Evolutionary conservation across 2,113 vertebrate genomes (phyloP).

Genomic region (Machaerirhynchus nigripectus): DNA sequence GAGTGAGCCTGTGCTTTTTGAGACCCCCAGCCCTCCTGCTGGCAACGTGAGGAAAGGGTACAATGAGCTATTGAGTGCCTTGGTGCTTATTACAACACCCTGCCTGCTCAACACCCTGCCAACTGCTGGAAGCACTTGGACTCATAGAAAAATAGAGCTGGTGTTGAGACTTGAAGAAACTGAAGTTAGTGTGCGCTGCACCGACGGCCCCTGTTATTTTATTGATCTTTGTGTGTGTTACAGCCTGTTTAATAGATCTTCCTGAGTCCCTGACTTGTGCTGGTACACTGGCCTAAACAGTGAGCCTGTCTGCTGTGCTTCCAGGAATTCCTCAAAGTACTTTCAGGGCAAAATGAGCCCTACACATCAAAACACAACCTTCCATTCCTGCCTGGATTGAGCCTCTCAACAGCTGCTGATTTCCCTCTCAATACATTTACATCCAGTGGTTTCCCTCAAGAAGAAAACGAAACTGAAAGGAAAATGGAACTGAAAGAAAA

Average conservation of each 20-base stretch:
- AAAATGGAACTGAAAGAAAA: neutral
- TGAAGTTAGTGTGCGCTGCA: neutral
- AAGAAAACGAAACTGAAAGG: neutral
- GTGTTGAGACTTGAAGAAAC: neutral
- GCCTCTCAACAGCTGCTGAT: neutral
- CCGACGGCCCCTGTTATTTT: neutral
- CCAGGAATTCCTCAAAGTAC: neutral
- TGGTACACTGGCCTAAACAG: neutral
- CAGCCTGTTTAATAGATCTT: neutral
- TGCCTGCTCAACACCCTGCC: neutral
- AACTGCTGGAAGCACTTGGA: neutral
- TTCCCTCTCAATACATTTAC: neutral
- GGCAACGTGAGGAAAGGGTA: neutral
- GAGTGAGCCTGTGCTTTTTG: neutral
- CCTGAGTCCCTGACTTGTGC: neutral
- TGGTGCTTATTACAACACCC: neutral
- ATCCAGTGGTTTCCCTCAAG: neutral
- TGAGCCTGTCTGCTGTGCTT: neutral
- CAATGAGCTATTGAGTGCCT: neutral
- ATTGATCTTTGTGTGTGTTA: neutral
- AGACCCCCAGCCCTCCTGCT: neutral
- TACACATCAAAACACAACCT: neutral
- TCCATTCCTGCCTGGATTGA: neutral
- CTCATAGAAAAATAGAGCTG: neutral
- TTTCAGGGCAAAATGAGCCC: neutral